These are phyloP conservation scores for Cyprinodon brontotheroides DNA, from an alignment of 2,113 vertebrate genomes.

Conservation along the genomic window DNA sequence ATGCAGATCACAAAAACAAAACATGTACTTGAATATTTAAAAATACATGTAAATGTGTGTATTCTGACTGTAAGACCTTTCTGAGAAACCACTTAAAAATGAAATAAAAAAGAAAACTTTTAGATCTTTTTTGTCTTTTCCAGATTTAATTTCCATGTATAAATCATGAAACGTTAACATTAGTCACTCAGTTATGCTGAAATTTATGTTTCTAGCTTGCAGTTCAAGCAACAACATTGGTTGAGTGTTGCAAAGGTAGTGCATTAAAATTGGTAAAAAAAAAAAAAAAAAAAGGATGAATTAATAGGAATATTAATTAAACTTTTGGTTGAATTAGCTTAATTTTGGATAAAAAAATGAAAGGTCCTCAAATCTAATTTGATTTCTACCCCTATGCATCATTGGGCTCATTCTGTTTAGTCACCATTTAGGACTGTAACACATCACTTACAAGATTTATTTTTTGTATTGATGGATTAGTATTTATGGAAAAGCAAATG, in stretches of 20 bases:
- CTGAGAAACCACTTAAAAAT: not conserved
- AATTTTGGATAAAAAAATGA: not conserved
- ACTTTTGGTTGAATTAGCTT: no score
- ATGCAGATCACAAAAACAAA: not conserved
- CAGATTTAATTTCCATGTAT: not conserved
- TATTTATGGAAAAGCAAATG: slow-evolving; percentile 50
- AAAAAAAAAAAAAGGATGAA: no score
- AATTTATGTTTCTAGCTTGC: no score
- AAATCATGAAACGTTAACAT: not conserved
- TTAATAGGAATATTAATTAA: no score
- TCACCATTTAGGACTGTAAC: slow-evolving; percentile 22
- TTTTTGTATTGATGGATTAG: slow-evolving; percentile 28
- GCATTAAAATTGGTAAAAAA: not conserved
- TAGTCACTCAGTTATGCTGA: not conserved
- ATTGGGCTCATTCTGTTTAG: not conserved
- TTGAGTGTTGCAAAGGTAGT: no score
- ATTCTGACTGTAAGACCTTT: not conserved
- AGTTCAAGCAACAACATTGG: no score
- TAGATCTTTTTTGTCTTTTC: no score
- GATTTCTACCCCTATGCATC: not conserved
- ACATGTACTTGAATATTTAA: not conserved
- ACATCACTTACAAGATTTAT: slow-evolving; percentile 33
- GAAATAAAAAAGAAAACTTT: not conserved
- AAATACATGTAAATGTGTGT: not conserved
- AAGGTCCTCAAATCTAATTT: not conserved